phyloP scores from a whole-genome alignment of 2,797 vertebrate species.

The Syngnathus acus region DNA sequence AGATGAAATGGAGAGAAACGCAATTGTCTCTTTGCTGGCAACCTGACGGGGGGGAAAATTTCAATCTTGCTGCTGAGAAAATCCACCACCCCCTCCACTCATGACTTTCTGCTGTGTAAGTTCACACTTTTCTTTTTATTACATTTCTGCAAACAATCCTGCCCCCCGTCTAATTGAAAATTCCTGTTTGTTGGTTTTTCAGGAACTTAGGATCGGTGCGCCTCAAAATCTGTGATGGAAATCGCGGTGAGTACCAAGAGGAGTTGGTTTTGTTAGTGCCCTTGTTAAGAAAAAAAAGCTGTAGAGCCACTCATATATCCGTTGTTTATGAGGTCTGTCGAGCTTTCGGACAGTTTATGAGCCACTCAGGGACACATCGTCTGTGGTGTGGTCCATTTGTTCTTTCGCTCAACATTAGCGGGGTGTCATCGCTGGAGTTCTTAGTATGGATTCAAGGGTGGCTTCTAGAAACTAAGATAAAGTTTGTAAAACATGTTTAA shows the following conservation, averaged over 20 bases:
- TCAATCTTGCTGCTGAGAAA: conserved; percentile 37
- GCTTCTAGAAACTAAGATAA: neutral
- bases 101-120: conserved; percentile 63
- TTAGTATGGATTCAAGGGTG: neutral
- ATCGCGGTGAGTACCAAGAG: conserved; percentile 69
- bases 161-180: conserved; percentile 6
- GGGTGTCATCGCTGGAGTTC: neutral
- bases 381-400: conserved; percentile 11
- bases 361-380: conserved; percentile 19
- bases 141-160: neutral
- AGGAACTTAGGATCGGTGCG: conserved; percentile 64
- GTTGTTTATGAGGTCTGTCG: conserved; percentile 42
- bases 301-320: conserved; percentile 23
- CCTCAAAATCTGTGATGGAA: conserved; percentile 77
- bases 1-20: conserved; percentile 44
- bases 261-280: conserved; percentile 40
- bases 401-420: neutral
- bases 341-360: conserved; percentile 28
- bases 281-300: conserved; percentile 31
- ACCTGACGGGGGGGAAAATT: conserved; percentile 31
- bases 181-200: conserved; percentile 42
- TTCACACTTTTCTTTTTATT: conserved; percentile 7
- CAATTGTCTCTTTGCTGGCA: conserved; percentile 33
- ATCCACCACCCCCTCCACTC: conserved; percentile 30
- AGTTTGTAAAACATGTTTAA: neutral